Evolutionary conservation across 1,140 invertebrate species (phyloP).

Genomic region (Matsumurasca onukii): DNA sequence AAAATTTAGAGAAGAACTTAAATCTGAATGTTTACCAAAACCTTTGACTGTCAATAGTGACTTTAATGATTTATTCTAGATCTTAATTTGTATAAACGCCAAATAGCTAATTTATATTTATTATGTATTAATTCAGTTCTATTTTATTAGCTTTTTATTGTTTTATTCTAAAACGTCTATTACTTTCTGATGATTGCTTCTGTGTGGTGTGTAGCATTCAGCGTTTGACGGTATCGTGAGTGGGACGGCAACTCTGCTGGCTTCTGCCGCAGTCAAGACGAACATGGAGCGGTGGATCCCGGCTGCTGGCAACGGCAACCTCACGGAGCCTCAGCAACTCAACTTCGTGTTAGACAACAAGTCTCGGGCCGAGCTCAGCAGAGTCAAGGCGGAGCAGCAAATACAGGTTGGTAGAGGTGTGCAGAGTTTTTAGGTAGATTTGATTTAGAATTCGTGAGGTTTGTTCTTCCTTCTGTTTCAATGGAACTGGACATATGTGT

Average conservation of each 20-base stretch:
- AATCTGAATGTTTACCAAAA: too few species aligned
- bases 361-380: neutral
- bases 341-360: conserved; percentile 36
- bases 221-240: conserved; percentile 59
- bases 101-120: too few species aligned
- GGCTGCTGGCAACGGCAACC: conserved; percentile 42
- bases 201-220: conserved; percentile 48
- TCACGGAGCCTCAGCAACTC: conserved; percentile 30
- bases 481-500: too few species aligned
- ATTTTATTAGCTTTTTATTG: neutral
- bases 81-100: too few species aligned
- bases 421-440: too few species aligned
- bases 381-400: neutral
- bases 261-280: conserved; percentile 42
- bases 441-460: too few species aligned
- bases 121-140: too few species aligned
- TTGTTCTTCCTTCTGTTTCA: too few species aligned
- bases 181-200: conserved; percentile 18
- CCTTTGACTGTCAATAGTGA: too few species aligned
- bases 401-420: neutral
- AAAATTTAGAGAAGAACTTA: too few species aligned
- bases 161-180: neutral
- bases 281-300: conserved; percentile 44
- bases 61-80: too few species aligned
- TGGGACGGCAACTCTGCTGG: conserved; percentile 48